Evolutionary conservation across 2,888 invertebrate genomes (phyloP).

Genomic region (Neoaliturus tenellus): DNA sequence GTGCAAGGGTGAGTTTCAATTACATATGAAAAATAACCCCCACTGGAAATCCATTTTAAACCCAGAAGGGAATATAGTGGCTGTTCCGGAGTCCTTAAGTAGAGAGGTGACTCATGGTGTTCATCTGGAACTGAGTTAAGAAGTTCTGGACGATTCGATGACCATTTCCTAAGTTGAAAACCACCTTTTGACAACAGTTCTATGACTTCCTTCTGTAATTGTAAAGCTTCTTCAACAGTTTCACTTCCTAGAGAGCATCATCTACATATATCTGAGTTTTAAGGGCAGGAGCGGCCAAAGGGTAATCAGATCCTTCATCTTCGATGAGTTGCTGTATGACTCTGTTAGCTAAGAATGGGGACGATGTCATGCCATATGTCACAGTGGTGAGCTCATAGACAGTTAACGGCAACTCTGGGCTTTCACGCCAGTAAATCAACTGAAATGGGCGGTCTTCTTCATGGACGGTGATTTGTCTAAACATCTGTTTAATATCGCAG

Average conservation of each 20-base stretch:
- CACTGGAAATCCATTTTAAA: not conserved
- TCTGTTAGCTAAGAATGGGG: not conserved
- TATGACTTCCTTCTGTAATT: not conserved
- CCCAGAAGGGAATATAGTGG: not conserved
- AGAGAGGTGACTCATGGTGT: not conserved
- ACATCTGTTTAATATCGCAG: slow-evolving; percentile 57
- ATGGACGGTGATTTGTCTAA: slow-evolving; percentile 44
- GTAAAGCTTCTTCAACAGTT: not conserved
- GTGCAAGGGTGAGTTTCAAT: not conserved
- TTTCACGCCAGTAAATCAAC: slow-evolving; percentile 65
- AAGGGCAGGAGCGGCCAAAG: not conserved
- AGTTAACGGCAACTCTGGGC: slow-evolving; percentile 50
- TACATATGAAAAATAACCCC: not conserved
- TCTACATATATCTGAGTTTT: not conserved
- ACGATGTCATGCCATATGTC: slow-evolving; percentile 48
- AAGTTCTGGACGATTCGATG: not conserved
- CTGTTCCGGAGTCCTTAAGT: not conserved
- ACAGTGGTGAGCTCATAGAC: slow-evolving; percentile 62
- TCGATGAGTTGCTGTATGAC: slow-evolving; percentile 1
- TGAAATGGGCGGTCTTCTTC: slow-evolving; percentile 60
- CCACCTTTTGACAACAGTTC: not conserved
- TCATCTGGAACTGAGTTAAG: not conserved
- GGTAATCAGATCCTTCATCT: not conserved
- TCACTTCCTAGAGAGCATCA: not conserved
- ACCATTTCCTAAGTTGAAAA: not conserved